Percentiles rank a stretch among this genome's conserved stretches.
phyloP scores from a whole-genome alignment of 1,140 invertebrate species.

The Drosophila kepulauana region DNA sequence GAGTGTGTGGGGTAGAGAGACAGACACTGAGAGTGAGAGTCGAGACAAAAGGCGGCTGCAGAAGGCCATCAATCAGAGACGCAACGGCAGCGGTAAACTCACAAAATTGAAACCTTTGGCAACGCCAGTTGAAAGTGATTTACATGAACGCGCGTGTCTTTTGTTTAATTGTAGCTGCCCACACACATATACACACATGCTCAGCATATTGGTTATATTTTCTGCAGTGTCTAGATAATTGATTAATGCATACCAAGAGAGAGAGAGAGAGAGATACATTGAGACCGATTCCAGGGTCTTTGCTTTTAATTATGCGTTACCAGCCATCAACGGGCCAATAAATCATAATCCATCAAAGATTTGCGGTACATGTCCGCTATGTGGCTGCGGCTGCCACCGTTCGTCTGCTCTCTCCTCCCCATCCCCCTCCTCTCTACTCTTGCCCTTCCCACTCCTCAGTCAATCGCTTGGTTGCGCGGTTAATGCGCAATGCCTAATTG shows the following conservation, averaged over 20 bases:
- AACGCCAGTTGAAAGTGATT: slow-evolving; percentile 62
- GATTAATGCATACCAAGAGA: slow-evolving; percentile 64
- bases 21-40: not conserved
- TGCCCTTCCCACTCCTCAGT: not conserved
- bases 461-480: slow-evolving; percentile 10
- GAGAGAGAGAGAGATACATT: not conserved
- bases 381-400: slow-evolving; percentile 38
- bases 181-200: slow-evolving; percentile 34
- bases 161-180: slow-evolving; percentile 81
- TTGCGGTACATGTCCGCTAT: slow-evolving; percentile 53
- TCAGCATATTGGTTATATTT: slow-evolving; percentile 57
- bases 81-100: not conserved
- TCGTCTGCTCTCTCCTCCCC: not conserved
- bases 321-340: slow-evolving; percentile 71
- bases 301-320: slow-evolving; percentile 78
- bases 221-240: slow-evolving; percentile 67
- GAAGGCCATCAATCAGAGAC: slow-evolving; percentile 70
- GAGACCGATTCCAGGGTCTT: slow-evolving; percentile 45
- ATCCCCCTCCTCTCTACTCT: not conserved
- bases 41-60: slow-evolving; percentile 58
- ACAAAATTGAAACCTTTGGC: slow-evolving; percentile 54
- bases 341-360: slow-evolving; percentile 84
- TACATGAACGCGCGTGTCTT: slow-evolving; percentile 79
- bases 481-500: slow-evolving; percentile 71
- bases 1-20: not conserved